phyloP scores from a whole-genome alignment of 2,888 invertebrate genomes.

The Tenthredo mesomela region DNA sequence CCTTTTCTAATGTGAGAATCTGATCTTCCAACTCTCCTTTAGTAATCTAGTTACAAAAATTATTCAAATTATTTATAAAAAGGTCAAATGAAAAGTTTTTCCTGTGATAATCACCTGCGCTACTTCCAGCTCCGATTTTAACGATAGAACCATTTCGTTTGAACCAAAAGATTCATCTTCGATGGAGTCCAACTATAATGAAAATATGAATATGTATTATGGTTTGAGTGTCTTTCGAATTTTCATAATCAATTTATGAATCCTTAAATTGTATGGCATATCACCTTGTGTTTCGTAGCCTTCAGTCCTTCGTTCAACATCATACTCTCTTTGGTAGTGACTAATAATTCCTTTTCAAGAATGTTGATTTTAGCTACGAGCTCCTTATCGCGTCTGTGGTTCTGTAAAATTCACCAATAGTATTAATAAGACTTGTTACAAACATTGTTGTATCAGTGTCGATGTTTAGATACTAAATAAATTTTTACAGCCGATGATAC shows the following conservation, averaged over 20 bases:
- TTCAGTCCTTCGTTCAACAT: slow-evolving; percentile 79
- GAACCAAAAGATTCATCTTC: slow-evolving; percentile 87
- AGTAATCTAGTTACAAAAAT: slow-evolving; percentile 68
- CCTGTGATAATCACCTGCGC: slow-evolving; percentile 70
- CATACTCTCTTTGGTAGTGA: slow-evolving; percentile 80
- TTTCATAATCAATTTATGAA: not conserved
- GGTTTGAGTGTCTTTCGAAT: not conserved
- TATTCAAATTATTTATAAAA: slow-evolving; percentile 45
- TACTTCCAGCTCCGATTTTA: slow-evolving; percentile 84
- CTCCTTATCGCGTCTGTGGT: slow-evolving; percentile 85
- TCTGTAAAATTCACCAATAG: slow-evolving; percentile 70
- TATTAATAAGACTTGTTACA: not conserved
- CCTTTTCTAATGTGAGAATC: slow-evolving; percentile 84
- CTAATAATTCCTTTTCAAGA: slow-evolving; percentile 82
- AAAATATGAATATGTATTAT: slow-evolving; percentile 30
- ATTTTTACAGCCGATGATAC: slow-evolving; percentile 43
- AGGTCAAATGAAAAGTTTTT: slow-evolving; percentile 1
- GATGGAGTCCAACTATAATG: slow-evolving; percentile 80
- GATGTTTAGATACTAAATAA: not conserved
- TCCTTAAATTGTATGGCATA: slow-evolving; percentile 36
- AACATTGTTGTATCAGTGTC: not conserved
- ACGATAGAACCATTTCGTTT: slow-evolving; percentile 85
- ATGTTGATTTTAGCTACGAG: slow-evolving; percentile 85
- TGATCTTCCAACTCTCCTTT: slow-evolving; percentile 84
- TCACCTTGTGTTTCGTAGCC: slow-evolving; percentile 74